Evolutionary conservation across 2,888 invertebrate species (phyloP).

Genomic region (Meteorus cinctellus): DNA sequence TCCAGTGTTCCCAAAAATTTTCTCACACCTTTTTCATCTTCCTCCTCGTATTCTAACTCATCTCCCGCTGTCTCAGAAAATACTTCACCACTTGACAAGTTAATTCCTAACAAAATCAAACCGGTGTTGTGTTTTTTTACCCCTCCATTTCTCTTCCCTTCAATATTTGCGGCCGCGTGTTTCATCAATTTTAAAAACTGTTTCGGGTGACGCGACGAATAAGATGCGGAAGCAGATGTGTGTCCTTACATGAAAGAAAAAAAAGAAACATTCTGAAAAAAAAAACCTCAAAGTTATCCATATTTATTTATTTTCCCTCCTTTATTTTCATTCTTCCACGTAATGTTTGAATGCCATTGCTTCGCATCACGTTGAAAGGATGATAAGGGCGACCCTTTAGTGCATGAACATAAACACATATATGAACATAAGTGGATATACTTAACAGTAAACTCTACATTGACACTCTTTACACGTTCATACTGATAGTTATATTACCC

Average conservation of each 20-base stretch:
- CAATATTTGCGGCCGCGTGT: background rate
- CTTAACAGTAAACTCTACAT: background rate
- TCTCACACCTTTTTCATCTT: background rate
- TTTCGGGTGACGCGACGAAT: conserved; percentile 10
- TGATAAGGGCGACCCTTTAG: background rate
- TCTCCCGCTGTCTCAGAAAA: background rate
- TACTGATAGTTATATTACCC: background rate
- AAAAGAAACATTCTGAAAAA: background rate
- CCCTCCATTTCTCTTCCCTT: background rate
- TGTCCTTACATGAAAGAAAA: background rate
- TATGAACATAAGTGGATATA: background rate
- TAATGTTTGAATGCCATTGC: background rate
- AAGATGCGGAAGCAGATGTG: conserved; percentile 26
- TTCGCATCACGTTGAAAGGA: background rate
- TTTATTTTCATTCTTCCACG: background rate
- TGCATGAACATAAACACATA: background rate
- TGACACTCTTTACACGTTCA: background rate
- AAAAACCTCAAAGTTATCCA: background rate
- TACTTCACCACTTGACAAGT: background rate
- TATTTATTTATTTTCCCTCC: background rate
- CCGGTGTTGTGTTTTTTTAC: background rate
- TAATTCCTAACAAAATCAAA: background rate
- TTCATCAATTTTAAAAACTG: conserved; percentile 25
- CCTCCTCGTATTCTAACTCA: background rate
- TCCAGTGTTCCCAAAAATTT: background rate